phyloP scores from a whole-genome alignment of 2,113 vertebrate genomes.

The Myiozetetes cayanensis region DNA sequence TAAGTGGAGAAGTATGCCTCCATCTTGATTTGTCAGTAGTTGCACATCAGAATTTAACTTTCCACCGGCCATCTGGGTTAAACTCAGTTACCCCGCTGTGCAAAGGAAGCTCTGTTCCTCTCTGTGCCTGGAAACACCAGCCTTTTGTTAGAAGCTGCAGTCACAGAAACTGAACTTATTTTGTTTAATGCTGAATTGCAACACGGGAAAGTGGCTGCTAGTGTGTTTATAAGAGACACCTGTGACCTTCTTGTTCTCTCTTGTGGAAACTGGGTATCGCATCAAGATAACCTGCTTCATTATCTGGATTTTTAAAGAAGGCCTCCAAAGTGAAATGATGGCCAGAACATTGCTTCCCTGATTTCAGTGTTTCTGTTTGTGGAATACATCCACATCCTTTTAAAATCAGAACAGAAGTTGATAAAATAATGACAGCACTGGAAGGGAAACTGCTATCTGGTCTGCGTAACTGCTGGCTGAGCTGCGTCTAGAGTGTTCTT shows the following conservation, averaged over 20 bases:
- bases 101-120: background rate
- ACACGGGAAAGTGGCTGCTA: background rate
- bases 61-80: background rate
- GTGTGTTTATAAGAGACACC: background rate
- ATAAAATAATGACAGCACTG: slow-evolving; percentile 32
- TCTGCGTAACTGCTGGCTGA: slow-evolving; percentile 29
- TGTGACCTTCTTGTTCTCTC: background rate
- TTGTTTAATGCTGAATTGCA: background rate
- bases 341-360: background rate
- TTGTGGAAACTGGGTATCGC: background rate
- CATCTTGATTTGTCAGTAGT: background rate
- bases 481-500: background rate
- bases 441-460: slow-evolving; percentile 24
- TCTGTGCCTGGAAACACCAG: background rate
- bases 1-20: background rate
- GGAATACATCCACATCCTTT: background rate
- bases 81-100: background rate
- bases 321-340: background rate
- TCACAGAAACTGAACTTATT: background rate
- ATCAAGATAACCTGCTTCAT: background rate
- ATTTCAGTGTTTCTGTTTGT: background rate
- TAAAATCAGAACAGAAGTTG: slow-evolving; percentile 13
- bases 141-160: background rate
- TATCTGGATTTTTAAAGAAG: background rate
- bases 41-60: background rate